phyloP scores from a whole-genome alignment of 2,113 vertebrate species.

The Anoura caudifer region DNA sequence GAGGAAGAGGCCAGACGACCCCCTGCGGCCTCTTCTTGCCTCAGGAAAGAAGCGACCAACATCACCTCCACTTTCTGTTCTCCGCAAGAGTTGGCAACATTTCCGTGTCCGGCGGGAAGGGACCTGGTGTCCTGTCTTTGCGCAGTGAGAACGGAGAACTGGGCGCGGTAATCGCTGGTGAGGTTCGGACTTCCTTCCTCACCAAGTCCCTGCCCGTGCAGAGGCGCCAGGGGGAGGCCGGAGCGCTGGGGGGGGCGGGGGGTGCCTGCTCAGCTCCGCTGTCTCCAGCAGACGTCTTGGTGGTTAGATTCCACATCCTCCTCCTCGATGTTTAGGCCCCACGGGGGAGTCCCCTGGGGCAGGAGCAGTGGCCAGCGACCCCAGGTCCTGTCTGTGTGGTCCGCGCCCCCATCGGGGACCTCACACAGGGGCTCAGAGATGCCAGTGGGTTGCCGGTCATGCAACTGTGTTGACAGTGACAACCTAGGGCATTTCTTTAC shows the following conservation, averaged over 20 bases:
- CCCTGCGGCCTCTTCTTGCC: rapidly evolving
- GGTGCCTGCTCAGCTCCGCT: rapidly evolving
- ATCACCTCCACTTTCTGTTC: not conserved
- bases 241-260: rapidly evolving
- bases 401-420: not conserved
- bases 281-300: rapidly evolving
- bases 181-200: not conserved
- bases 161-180: rapidly evolving
- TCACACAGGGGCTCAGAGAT: rapidly evolving
- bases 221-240: rapidly evolving
- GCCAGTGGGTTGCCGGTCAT: rapidly evolving
- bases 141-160: not conserved
- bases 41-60: not conserved
- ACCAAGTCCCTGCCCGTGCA: not conserved
- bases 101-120: rapidly evolving
- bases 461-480: not conserved
- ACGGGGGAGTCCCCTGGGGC: rapidly evolving
- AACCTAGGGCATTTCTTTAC: rapidly evolving
- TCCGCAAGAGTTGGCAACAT: not conserved
- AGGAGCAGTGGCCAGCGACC: not conserved
- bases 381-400: too few species aligned
- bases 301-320: too few species aligned
- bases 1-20: too few species aligned
- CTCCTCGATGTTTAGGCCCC: rapidly evolving
- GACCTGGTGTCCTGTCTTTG: not conserved